Evolutionary conservation across 2,113 vertebrate species (phyloP).

Genomic region (Indicator indicator): DNA sequence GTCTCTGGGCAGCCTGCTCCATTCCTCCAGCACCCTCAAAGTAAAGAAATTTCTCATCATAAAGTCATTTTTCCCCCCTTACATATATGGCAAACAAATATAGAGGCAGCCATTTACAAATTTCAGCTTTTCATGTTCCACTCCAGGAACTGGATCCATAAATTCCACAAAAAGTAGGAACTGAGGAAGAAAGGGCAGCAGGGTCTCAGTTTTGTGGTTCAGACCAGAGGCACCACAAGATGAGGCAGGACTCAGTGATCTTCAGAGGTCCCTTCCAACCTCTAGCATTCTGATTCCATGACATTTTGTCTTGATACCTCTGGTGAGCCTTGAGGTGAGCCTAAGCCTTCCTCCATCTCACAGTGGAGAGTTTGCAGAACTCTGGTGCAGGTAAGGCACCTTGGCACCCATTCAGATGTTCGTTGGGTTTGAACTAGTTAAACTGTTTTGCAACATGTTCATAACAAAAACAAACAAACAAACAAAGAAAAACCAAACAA

Average conservation of each 20-base stretch:
- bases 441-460: background rate
- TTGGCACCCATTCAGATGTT: background rate
- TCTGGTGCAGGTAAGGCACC: too few species aligned
- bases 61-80: background rate
- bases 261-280: too few species aligned
- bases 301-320: rapidly evolving
- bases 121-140: background rate
- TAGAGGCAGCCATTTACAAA: background rate
- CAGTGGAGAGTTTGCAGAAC: rapidly evolving
- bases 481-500: too few species aligned
- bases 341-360: background rate
- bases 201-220: background rate
- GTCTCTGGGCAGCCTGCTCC: background rate
- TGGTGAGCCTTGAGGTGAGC: background rate
- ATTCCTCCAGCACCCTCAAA: background rate
- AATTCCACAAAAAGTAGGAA: background rate
- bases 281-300: too few species aligned
- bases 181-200: background rate
- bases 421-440: background rate
- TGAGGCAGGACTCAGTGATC: too few species aligned
- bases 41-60: background rate
- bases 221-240: rapidly evolving
- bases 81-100: background rate
- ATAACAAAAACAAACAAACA: background rate
- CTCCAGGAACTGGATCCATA: background rate